Percentiles rank a stretch among this genome's conserved stretches.
These are phyloP conservation scores for Phataginus tetradactyla DNA, from an alignment of 2,797 vertebrate genomes.

Conservation along the genomic window DNA sequence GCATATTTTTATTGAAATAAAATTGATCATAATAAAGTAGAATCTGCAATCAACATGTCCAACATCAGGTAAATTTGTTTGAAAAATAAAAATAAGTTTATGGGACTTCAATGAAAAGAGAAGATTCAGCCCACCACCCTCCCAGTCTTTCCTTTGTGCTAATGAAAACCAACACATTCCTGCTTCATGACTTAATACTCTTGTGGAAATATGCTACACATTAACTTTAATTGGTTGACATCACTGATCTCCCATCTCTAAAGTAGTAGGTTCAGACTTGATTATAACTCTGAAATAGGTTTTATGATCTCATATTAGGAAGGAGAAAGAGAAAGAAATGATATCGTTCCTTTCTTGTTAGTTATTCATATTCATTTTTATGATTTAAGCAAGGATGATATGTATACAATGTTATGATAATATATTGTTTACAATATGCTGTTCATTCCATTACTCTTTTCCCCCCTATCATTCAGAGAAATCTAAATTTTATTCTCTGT, in stretches of 20 bases:
- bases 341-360: neutral
- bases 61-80: neutral
- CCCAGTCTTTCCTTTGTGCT: neutral
- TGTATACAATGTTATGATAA: neutral
- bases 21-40: neutral
- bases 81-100: neutral
- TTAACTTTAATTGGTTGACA: neutral
- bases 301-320: neutral
- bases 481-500: slow-evolving; percentile 24
- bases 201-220: neutral
- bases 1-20: neutral
- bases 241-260: neutral
- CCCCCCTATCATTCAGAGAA: neutral
- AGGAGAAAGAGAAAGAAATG: neutral
- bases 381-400: neutral
- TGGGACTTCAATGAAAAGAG: neutral
- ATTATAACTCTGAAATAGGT: neutral
- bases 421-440: neutral
- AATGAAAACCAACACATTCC: neutral
- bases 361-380: neutral
- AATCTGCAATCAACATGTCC: neutral
- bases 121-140: neutral
- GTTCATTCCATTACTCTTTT: neutral
- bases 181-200: neutral
- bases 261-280: neutral